Evolutionary conservation across 2,888 invertebrate genomes (phyloP), one percentile per base, ranked within the genome.

Genomic region (Heliconius charithonia): DNA sequence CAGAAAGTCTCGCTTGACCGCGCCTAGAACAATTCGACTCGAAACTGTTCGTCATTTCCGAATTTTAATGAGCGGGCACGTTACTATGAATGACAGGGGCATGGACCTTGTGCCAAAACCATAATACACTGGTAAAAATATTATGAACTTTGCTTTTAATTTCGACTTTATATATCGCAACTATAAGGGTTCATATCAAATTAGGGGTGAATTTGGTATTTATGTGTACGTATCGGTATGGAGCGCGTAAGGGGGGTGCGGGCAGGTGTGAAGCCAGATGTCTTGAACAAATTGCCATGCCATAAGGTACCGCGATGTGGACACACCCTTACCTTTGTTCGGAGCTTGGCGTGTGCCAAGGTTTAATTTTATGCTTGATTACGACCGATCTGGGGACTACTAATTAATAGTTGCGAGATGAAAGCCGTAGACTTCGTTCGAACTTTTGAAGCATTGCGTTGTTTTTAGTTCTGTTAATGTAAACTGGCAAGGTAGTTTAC

Each of bases 341-440:
- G 87, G 85, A 84, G 89, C 89, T 88, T 91, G 94, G 92, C 94
- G 94, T 94, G 94, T 94, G 95, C 94, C 94, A 93, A 92, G 90
- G 91, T 93, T 95, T 94, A 94, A 95, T 95, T 95, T 95, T 94
- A 95, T 93, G 95, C 93, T 94, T 94, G 93, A 95, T 95, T 95
- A 94, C 91, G 85, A 89, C 87, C 88, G 88, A 89, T 87, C 88
- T 85, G 90, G 87, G 89, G 85, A 83, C 88, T 88, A 89, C 92
- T 93, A 93, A 94, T 94, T 93, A 93, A 94, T 93, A 89, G 90
- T 88, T 89, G 87, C 86, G 89, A 92, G 92, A 91, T 91, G 90
- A 88, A 90, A 87, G 87, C 82, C 80, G 77, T 81, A 81, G 83
- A 83, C 81, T 84, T 83, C 82, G 81, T 83, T 83, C 82, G 80